Evolutionary conservation across 2,113 vertebrate species (phyloP).

Genomic region (Podiceps cristatus): DNA sequence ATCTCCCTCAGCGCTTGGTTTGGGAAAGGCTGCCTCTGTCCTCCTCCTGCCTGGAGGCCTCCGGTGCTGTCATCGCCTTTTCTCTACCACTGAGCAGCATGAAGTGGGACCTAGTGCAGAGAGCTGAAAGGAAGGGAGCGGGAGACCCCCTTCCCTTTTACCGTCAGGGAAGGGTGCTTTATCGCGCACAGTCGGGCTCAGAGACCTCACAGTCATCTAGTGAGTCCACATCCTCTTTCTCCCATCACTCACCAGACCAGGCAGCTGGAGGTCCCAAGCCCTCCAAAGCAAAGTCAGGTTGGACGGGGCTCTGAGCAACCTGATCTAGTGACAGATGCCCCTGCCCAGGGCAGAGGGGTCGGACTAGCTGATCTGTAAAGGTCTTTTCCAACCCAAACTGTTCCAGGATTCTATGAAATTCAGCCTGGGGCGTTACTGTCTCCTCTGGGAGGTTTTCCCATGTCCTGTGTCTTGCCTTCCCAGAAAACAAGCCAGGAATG

Average conservation of each 20-base stretch:
- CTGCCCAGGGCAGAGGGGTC: neutral
- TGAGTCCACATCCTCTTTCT: neutral
- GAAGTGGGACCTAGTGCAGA: neutral
- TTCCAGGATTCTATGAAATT: neutral
- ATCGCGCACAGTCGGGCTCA: neutral
- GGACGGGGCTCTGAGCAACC: neutral
- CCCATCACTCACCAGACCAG: fast-evolving
- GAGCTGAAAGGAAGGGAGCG: neutral
- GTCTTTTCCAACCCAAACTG: neutral
- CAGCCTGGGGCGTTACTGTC: neutral
- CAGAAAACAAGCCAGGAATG: neutral
- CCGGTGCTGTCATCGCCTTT: neutral
- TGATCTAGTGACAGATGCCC: neutral
- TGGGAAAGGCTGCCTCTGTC: neutral
- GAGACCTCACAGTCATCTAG: fast-evolving
- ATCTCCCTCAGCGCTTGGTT: neutral
- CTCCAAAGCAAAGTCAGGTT: neutral
- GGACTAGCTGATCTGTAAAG: neutral
- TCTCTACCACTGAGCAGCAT: neutral
- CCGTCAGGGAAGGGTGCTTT: neutral
- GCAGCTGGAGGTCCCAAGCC: neutral
- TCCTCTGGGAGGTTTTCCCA: neutral
- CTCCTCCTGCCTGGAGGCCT: neutral
- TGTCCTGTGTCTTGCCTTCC: neutral
- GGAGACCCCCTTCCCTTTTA: neutral